Evolutionary conservation across 2,113 vertebrate species (phyloP).

Genomic region (Lepus europaeus): DNA sequence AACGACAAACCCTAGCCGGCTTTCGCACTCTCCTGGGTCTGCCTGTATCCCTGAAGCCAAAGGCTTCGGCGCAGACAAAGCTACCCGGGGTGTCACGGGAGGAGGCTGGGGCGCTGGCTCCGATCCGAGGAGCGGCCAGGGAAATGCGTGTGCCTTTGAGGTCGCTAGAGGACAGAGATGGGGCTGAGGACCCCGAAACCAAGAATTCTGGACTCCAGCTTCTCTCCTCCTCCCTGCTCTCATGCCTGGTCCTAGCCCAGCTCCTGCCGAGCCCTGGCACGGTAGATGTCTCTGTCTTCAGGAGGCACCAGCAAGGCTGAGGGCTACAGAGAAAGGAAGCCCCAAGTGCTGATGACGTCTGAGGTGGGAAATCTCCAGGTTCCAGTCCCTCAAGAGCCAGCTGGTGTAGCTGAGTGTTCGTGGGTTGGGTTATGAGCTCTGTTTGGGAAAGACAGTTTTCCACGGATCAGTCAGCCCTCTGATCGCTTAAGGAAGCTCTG

Average conservation of each 20-base stretch:
- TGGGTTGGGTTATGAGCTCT: neutral
- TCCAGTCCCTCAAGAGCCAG: neutral
- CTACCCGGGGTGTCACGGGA: neutral
- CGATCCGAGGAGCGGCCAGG: neutral
- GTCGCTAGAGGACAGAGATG: neutral
- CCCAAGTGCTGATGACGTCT: neutral
- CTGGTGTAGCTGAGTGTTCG: neutral
- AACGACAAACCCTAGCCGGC: constrained; percentile 78
- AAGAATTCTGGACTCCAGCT: neutral
- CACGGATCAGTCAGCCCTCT: neutral
- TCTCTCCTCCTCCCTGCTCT: neutral
- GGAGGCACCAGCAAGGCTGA: neutral
- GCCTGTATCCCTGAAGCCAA: constrained; percentile 29
- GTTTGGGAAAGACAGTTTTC: neutral
- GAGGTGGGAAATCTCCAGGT: neutral
- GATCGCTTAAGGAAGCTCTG: neutral
- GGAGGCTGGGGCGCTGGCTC: neutral
- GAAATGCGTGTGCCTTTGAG: neutral
- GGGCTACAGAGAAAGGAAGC: neutral
- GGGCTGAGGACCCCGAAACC: neutral
- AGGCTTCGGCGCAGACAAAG: neutral
- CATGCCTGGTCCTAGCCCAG: no score
- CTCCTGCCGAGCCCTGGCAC: neutral
- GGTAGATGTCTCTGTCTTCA: neutral
- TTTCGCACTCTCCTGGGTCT: constrained; percentile 69